Evolutionary conservation across 2,888 invertebrate genomes (phyloP), one percentile per base, ranked within the genome.

Genomic region (Petrolisthes cinctipes): DNA sequence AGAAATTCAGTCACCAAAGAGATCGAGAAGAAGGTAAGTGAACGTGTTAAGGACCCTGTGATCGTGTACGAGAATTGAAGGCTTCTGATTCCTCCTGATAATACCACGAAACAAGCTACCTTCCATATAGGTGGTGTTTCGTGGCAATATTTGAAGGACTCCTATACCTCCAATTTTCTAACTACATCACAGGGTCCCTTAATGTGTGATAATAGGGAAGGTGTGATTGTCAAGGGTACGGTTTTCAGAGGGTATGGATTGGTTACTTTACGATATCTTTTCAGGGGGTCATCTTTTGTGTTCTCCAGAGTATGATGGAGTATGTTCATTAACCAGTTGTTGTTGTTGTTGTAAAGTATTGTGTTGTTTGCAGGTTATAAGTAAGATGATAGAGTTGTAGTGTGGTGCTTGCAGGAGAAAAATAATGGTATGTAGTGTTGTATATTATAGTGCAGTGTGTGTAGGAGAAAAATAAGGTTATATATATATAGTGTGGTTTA

Each of bases 1-100:
- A n/a, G n/a, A n/a, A n/a, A n/a, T n/a, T n/a, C n/a, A n/a, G n/a
- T n/a, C n/a, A n/a, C n/a, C 53, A 79, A 54, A 79, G 51, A 78
- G 80, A 56, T 54, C 53, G 80, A 56, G 80, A 56, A 56, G n/a
- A n/a, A 66, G 68, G n/a, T n/a, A n/a, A n/a, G n/a, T n/a, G n/a
- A n/a, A n/a, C n/a, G n/a, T n/a, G n/a, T n/a, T n/a, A n/a, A n/a
- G n/a, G n/a, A n/a, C n/a, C n/a, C n/a, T n/a, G n/a, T n/a, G n/a
- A n/a, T n/a, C n/a, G n/a, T n/a, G n/a, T n/a, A n/a, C n/a, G n/a
- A n/a, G n/a, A n/a, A n/a, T n/a, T n/a, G n/a, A n/a, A n/a, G n/a
- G n/a, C n/a, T n/a, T n/a, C n/a, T n/a, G n/a, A n/a, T n/a, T n/a
- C n/a, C n/a, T n/a, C n/a, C n/a, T n/a, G n/a, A n/a, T n/a, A n/a